phyloP scores from a whole-genome alignment of 2,113 vertebrate genomes.

The Lamprotornis superbus region DNA sequence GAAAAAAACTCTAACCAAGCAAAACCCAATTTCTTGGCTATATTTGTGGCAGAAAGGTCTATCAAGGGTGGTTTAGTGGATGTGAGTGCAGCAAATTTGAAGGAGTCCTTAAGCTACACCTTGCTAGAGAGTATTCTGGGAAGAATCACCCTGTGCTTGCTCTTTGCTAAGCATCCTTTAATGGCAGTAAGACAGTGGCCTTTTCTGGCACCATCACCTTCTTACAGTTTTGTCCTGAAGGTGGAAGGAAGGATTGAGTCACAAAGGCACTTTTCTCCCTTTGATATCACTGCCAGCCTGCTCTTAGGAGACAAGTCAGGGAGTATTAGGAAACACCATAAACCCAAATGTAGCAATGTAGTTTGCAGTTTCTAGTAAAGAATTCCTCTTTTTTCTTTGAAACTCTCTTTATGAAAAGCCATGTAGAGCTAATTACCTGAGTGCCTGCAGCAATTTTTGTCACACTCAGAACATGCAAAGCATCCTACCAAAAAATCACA shows the following conservation, averaged over 20 bases:
- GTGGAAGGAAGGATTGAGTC: neutral
- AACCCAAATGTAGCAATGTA: neutral
- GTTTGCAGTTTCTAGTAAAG: neutral
- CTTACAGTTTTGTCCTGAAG: neutral
- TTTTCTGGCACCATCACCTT: neutral
- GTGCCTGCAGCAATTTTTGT: neutral
- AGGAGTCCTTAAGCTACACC: neutral
- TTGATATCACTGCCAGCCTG: neutral
- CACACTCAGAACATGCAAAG: neutral
- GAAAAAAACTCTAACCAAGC: accelerated
- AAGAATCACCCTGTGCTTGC: neutral
- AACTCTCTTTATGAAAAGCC: neutral
- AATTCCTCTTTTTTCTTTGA: neutral
- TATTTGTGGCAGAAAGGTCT: neutral
- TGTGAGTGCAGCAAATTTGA: neutral
- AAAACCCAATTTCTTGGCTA: neutral
- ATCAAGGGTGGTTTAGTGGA: neutral
- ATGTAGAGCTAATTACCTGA: neutral
- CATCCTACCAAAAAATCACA: neutral
- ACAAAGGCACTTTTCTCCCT: neutral
- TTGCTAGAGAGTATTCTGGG: neutral
- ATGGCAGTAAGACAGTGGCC: neutral
- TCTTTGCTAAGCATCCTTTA: neutral
- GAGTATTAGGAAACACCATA: neutral
- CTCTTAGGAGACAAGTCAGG: neutral